Evolutionary conservation across 1,140 invertebrate genomes (phyloP).

Genomic region (Proctacanthus coquilletti): DNA sequence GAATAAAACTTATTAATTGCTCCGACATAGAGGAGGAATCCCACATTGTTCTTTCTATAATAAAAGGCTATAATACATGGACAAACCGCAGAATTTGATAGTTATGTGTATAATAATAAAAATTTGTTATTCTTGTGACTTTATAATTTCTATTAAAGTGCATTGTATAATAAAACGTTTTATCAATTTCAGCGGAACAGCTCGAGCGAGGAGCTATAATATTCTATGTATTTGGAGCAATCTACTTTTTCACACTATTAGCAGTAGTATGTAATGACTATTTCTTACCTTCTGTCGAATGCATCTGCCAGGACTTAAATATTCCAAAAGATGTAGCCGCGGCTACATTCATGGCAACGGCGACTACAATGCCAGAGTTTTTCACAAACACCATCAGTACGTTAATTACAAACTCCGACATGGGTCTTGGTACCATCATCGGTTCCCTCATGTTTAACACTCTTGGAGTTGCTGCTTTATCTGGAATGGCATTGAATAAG

Average conservation of each 20-base stretch:
- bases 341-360: slow-evolving; percentile 83
- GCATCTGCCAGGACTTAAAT: slow-evolving; percentile 56
- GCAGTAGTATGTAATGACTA: slow-evolving; percentile 78
- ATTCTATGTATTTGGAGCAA: slow-evolving; percentile 54
- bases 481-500: slow-evolving; percentile 53
- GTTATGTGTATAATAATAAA: too few relatives aligned
- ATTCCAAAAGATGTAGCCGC: slow-evolving; percentile 71
- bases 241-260: slow-evolving; percentile 64
- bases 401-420: slow-evolving; percentile 56
- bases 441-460: slow-evolving; percentile 81
- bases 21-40: too few relatives aligned
- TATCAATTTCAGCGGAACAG: slow-evolving; percentile 38
- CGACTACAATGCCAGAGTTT: slow-evolving; percentile 77
- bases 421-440: slow-evolving; percentile 67
- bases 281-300: slow-evolving; percentile 65
- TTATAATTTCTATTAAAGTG: too few relatives aligned
- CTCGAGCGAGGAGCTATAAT: slow-evolving; percentile 50
- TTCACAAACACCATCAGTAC: slow-evolving; percentile 81
- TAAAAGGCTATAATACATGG: too few relatives aligned
- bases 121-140: too few relatives aligned
- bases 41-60: too few relatives aligned
- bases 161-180: too few relatives aligned
- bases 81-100: too few relatives aligned
- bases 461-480: slow-evolving; percentile 70
- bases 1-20: too few relatives aligned